Evolutionary conservation across 2,797 vertebrate species (phyloP), one percentile per base, ranked within the genome.

Genomic region (Silurus aristotelis): DNA sequence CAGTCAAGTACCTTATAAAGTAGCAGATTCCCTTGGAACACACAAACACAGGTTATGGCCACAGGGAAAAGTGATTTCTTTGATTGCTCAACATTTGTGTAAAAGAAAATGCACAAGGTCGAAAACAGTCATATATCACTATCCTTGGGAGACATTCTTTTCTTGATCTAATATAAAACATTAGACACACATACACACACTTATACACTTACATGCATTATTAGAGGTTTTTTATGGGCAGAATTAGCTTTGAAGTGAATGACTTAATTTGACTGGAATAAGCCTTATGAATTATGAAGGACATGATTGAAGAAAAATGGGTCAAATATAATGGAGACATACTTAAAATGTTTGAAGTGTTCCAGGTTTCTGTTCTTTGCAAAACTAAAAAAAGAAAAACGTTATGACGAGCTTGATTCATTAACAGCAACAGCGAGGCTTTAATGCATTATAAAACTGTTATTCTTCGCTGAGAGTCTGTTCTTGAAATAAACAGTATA

Each of bases 271-370:
- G 43, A 86, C 58, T 86, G 71, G 64, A 83, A 63, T 83, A 66
- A 61, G 60, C 22, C 60, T 67, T 87, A 84, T 84, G 78, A 87
- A 83, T 66, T 77, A 66, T 77, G 64, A 86, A 83, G 71, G 67
- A 83, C 0, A 10, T 58, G 52, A n/a, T 77, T 85, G 80, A 87
- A 87, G 76, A 88, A 89, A 94, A 93, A 85, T 92, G 66, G 91
- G 92, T 93, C 92, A 90, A 83, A 84, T 73, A 84, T 85, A 90
- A 86, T 85, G 82, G 71, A 85, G 80, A 84, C 86, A 85, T 10
- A 15, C 76, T 87, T 48, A 73, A 86, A 73, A 88, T 87, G 85
- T 87, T 64, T 88, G 81, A 84, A 83, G 84, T 70, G 68, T 80
- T 85, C 75, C 8, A 63, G 38, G 46, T 83, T 80, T 67, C 20